Evolutionary conservation across 2,113 vertebrate genomes (phyloP).

Genomic region (Pontoporia blainvillei): DNA sequence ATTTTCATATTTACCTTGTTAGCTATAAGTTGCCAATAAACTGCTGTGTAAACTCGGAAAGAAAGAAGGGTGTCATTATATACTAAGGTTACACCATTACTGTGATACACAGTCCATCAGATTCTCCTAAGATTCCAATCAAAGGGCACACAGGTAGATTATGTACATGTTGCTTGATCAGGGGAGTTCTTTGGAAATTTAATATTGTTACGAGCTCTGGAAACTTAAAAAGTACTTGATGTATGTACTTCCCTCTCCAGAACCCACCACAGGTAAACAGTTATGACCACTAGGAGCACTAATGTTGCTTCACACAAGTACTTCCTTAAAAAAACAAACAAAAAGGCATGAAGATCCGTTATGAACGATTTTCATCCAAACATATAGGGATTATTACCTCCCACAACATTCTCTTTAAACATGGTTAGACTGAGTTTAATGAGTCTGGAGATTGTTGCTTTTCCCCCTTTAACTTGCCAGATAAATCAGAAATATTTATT

Average conservation of each 20-base stretch:
- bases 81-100: not conserved
- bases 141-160: not conserved
- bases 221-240: constrained; percentile 17
- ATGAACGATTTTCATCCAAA: constrained; percentile 41
- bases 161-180: not conserved
- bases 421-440: constrained; percentile 46
- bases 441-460: constrained; percentile 25
- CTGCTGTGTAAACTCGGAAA: not conserved
- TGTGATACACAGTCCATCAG: not conserved
- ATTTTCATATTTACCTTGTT: constrained; percentile 31
- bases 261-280: not conserved
- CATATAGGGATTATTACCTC: constrained; percentile 21
- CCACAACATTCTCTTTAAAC: constrained; percentile 54
- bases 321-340: not conserved
- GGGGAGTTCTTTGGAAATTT: not conserved
- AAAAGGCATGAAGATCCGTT: constrained; percentile 1
- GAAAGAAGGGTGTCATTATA: not conserved
- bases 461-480: constrained; percentile 62
- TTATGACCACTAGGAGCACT: not conserved
- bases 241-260: not conserved
- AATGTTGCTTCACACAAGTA: not conserved
- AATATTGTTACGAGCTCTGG: constrained; percentile 18
- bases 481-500: constrained; percentile 67
- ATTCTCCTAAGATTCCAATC: not conserved
- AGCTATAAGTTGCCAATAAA: constrained; percentile 29